Base-by-base conservation (phyloP, 2,113 vertebrate species). In the Varanus salvator region DNA sequence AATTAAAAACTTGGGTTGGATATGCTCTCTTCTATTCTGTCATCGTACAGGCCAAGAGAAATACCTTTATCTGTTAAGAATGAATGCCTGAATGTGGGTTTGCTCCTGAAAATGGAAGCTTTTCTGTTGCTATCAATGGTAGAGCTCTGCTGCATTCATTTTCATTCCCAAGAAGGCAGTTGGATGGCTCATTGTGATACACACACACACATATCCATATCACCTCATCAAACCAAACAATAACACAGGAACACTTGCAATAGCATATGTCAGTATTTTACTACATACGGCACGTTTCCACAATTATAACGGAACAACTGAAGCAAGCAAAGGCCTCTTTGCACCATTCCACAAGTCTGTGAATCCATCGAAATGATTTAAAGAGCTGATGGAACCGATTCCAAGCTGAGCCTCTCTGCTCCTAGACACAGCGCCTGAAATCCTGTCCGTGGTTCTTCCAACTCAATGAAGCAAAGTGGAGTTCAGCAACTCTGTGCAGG, bases 101-200 rank as follows among this genome's bases (percentile, higher is more conserved):
- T 80, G 2, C 3, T 87, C 75, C 34, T 29, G 57, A 80, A 44
- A 91, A 76, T 83, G 25, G 50, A 85, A 90, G 69, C 72, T 31
- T 23, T 80, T 38, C 50, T 84, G 29, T 38, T 86, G 27, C 31
- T 92, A 89, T 21, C 11, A 86, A 87, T 31, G 4, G 21, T n/a
- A 54, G 86, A 66, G 29, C 68, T 69, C 27, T 81, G 0, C 60
- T 3, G 25, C 88, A 34, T 6, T 44, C 85, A 52, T 54, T 92
- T 90, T 80, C 60, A 14, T 54, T 75, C 21, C 31, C 3, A 5
- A 85, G 60, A 44, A 25, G 9, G 0, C 0, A 1, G 11, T 34
- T 52, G 60, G 29, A 85, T 8, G 38, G 38, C 1, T 0, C 5
- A 21, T 66, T 66, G 64, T 66, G 15, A 19, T 19, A n/a, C n/a